Conservation (phyloP, 2,113 vertebrate genomes). For the Notarius lentiginosus region DNA sequence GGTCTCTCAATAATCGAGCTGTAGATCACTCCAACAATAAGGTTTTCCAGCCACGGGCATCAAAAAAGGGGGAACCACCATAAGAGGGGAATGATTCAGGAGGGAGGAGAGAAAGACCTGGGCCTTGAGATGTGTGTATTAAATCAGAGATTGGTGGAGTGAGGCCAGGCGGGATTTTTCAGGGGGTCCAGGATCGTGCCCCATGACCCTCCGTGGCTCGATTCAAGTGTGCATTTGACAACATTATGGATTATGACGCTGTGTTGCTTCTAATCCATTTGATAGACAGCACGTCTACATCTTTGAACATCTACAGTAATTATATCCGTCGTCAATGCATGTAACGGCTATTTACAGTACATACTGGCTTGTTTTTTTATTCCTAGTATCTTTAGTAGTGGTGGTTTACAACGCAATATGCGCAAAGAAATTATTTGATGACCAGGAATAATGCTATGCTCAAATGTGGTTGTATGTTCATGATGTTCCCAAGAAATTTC, state of each 20-base stretch:
- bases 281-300: too few species aligned
- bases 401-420: neutral
- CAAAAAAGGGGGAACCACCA: neutral
- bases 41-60: neutral
- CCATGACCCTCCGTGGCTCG: neutral
- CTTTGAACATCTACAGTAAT: too few species aligned
- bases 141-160: neutral
- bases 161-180: neutral
- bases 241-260: neutral
- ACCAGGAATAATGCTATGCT: neutral
- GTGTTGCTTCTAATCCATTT: neutral
- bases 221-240: neutral
- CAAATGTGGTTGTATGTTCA: neutral
- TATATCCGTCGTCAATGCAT: neutral
- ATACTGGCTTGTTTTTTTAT: neutral
- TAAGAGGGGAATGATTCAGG: neutral
- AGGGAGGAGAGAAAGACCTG: neutral
- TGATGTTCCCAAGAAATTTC: neutral
- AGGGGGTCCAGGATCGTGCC: neutral
- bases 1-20: neutral
- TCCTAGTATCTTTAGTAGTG: neutral
- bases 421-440: neutral
- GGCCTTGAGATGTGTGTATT: neutral
- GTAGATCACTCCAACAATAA: constrained; percentile 7
- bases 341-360: neutral